Evolutionary conservation across 2,888 invertebrate genomes (phyloP).

Genomic region (Drosophila monieri): DNA sequence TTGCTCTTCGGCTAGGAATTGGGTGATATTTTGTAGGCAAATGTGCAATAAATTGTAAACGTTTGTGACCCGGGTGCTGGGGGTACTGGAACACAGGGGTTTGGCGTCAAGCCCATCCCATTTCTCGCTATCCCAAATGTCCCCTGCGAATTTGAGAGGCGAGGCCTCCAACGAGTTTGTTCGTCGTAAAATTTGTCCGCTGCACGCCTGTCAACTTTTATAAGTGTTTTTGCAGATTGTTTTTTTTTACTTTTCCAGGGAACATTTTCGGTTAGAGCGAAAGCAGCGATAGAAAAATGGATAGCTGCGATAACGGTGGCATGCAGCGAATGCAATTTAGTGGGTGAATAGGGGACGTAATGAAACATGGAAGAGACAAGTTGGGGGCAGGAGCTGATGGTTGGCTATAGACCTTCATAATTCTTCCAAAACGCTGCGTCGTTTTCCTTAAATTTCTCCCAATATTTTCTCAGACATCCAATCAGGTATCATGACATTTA

Average conservation of each 20-base stretch:
- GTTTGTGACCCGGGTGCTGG: slow-evolving; percentile 51
- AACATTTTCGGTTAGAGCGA: slow-evolving; percentile 23
- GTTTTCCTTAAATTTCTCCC: not conserved
- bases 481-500: not conserved
- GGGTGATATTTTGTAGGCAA: slow-evolving; percentile 79
- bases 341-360: slow-evolving; percentile 18
- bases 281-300: slow-evolving; percentile 21
- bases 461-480: not conserved
- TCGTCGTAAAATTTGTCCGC: slow-evolving; percentile 70
- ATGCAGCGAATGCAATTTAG: slow-evolving; percentile 66
- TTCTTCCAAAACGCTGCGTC: not conserved
- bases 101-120: slow-evolving; percentile 19
- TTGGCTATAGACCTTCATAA: not conserved
- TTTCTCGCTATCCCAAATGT: slow-evolving; percentile 8
- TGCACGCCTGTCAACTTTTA: slow-evolving; percentile 78
- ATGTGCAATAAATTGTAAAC: slow-evolving; percentile 81
- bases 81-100: slow-evolving; percentile 2
- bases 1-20: slow-evolving; percentile 56
- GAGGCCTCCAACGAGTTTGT: slow-evolving; percentile 51
- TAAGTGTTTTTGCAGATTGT: slow-evolving; percentile 76
- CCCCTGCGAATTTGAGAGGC: slow-evolving; percentile 60
- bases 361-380: slow-evolving; percentile 2
- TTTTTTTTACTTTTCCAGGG: slow-evolving; percentile 49
- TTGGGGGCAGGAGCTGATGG: not conserved
- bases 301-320: slow-evolving; percentile 60